Conservation (phyloP, 1,140 invertebrate genomes). For the Drosophila arizonae region DNA sequence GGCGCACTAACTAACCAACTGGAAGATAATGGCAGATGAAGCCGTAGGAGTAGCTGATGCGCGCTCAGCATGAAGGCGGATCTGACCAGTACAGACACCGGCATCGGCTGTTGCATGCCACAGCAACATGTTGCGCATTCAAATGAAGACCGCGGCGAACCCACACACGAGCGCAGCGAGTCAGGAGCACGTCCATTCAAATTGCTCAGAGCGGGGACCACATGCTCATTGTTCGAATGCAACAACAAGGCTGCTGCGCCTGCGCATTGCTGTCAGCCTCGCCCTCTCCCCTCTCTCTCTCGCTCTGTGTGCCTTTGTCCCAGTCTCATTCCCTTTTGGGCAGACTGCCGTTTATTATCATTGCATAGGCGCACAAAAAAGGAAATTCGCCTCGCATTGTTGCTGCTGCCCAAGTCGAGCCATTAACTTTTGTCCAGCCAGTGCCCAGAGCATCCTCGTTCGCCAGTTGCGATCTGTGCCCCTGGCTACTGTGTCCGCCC, state of each 20-base stretch:
- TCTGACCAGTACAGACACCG: neutral
- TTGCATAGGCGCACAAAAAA: constrained; percentile 65
- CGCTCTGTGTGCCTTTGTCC: neutral
- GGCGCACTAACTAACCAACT: constrained; percentile 66
- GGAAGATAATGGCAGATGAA: constrained; percentile 77
- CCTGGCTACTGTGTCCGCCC: constrained; percentile 61
- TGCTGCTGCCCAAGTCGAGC: constrained; percentile 37
- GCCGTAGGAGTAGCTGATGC: constrained; percentile 64
- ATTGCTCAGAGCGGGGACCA: constrained; percentile 36
- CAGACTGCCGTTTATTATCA: constrained; percentile 72
- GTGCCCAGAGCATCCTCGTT: constrained; percentile 13
- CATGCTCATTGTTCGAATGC: constrained; percentile 59
- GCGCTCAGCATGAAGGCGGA: constrained; percentile 25
- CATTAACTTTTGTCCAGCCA: constrained; percentile 50
- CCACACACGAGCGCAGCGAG: constrained; percentile 17
- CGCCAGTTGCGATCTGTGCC: constrained; percentile 60
- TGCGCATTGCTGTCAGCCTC: constrained; percentile 49
- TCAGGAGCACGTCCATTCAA: constrained; percentile 66
- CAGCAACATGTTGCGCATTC: constrained; percentile 56
- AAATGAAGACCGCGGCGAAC: constrained; percentile 51
- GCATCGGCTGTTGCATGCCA: constrained; percentile 17
- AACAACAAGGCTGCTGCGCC: constrained; percentile 43
- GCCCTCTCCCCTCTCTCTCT: neutral
- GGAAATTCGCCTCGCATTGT: constrained; percentile 59
- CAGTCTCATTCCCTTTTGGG: neutral